These are phyloP conservation scores for Pangasius macronema DNA, from an alignment of 2,797 vertebrate species.

Conservation along the genomic window DNA sequence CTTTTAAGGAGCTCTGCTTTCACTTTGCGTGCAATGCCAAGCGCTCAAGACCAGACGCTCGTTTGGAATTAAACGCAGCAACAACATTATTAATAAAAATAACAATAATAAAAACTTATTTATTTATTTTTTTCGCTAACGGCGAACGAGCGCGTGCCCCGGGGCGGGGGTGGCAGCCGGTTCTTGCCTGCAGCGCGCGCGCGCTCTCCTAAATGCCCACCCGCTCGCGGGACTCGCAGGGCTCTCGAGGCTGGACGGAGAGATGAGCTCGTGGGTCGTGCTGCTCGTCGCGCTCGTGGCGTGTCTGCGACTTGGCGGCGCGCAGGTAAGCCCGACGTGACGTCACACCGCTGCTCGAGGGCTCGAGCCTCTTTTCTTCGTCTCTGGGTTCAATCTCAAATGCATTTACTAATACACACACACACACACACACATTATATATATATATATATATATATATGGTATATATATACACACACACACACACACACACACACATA, in stretches of 20 bases:
- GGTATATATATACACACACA: no score
- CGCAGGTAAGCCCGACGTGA: conserved; percentile 71
- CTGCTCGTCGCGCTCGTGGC: conserved; percentile 69
- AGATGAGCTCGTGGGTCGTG: conserved; percentile 56
- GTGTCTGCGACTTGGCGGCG: conserved; percentile 63
- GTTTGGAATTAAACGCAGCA: not conserved
- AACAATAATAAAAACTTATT: not conserved
- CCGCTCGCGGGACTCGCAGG: conserved; percentile 62
- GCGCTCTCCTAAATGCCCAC: conserved; percentile 68
- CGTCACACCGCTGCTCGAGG: conserved; percentile 67
- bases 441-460: no score
- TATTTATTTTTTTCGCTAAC: not conserved
- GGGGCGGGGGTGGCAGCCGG: conserved; percentile 17
- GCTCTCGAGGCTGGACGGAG: conserved; percentile 72
- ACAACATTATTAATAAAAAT: not conserved
- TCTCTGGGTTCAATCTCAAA: not conserved
- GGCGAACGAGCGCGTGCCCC: conserved; percentile 1
- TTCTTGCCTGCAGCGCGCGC: conserved; percentile 28
- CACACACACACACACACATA: no score
- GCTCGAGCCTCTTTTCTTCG: conserved; percentile 45
- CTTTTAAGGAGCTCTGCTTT: conserved; percentile 15
- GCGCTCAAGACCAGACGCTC: not conserved
- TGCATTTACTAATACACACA: not conserved
- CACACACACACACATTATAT: not conserved
- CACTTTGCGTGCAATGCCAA: conserved; percentile 11